Conservation (phyloP, 64 coral and sea anemone species). For the Pocillopora damicornis region DNA sequence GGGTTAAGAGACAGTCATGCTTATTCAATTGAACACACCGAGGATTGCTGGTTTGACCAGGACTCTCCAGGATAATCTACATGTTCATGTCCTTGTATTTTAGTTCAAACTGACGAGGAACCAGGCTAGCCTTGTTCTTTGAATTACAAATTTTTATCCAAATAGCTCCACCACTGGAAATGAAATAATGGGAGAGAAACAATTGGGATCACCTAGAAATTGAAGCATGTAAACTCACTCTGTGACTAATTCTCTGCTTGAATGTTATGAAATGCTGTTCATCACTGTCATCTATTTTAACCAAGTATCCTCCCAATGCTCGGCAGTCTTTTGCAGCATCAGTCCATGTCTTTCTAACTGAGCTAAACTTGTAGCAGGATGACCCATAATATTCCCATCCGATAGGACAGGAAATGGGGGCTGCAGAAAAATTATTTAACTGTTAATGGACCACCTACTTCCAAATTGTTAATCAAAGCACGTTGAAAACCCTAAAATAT, state of each 20-base stretch:
- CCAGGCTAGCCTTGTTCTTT: too few species aligned
- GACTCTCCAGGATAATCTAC: too few species aligned
- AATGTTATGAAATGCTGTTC: conserved; percentile 70
- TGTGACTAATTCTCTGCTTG: not conserved
- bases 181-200: not conserved
- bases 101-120: too few species aligned
- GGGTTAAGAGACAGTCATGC: too few species aligned
- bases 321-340: conserved; percentile 66
- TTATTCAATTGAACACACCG: too few species aligned
- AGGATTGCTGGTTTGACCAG: too few species aligned
- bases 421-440: not conserved
- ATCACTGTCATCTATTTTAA: conserved; percentile 63
- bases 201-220: not conserved
- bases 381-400: conserved; percentile 76
- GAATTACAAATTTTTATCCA: too few species aligned
- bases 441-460: too few species aligned
- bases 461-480: not conserved
- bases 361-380: conserved; percentile 77
- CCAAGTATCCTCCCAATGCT: conserved; percentile 56
- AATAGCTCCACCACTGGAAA: too few species aligned
- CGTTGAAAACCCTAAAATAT: not conserved
- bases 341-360: conserved; percentile 6
- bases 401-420: conserved; percentile 56
- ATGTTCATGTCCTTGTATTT: too few species aligned
- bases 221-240: not conserved